A percentile compares a stretch with the other conserved stretches of the same genome.
Evolutionary conservation across 2,797 vertebrate species (phyloP).

Genomic region (Notoglanidium macrostoma): DNA sequence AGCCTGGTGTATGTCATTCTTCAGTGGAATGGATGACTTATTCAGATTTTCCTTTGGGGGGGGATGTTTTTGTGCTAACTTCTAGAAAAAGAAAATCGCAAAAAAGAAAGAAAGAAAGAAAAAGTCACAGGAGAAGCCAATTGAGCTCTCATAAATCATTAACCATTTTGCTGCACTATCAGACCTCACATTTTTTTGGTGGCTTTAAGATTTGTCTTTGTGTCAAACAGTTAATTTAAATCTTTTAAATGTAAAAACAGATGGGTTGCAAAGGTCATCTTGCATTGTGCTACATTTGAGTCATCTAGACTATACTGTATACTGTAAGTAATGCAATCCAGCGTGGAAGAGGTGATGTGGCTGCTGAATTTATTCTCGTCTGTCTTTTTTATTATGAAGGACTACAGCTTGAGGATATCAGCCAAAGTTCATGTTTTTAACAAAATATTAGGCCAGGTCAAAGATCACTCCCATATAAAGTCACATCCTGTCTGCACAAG

Average conservation of each 20-base stretch:
- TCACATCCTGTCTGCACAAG: constrained; percentile 48
- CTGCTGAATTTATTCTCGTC: constrained; percentile 18
- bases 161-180: neutral
- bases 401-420: constrained; percentile 32
- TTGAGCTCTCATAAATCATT: neutral
- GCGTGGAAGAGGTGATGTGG: neutral
- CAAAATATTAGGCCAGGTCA: constrained; percentile 28
- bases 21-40: constrained; percentile 40
- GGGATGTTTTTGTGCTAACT: neutral
- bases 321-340: neutral
- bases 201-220: constrained; percentile 3
- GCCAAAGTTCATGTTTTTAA: constrained; percentile 27
- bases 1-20: constrained; percentile 37
- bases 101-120: neutral
- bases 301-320: constrained; percentile 2
- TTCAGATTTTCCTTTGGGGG: constrained; percentile 10
- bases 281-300: neutral
- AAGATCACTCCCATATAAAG: constrained; percentile 42
- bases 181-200: constrained; percentile 3
- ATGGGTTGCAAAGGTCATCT: neutral
- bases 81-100: neutral
- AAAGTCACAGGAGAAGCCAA: neutral
- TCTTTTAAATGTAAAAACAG: constrained; percentile 16
- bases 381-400: neutral
- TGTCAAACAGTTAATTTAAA: neutral